These are phyloP conservation scores for Onychomys arenicola DNA, from an alignment of 2,797 vertebrate genomes.

Conservation along the genomic window DNA sequence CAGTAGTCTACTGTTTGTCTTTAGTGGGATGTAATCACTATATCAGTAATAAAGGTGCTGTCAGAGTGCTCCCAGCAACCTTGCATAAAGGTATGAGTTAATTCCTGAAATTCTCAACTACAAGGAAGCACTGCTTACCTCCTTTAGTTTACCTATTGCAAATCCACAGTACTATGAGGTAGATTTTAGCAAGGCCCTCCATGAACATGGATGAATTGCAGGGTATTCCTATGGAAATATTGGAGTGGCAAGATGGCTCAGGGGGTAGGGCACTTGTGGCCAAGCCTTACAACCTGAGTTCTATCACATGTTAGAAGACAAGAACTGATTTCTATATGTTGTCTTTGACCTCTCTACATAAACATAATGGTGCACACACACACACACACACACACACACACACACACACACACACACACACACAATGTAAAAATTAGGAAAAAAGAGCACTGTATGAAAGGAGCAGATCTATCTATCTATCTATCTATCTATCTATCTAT, in stretches of 20 bases:
- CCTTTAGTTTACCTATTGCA: constrained; percentile 7
- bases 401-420: no score
- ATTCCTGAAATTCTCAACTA: neutral
- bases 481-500: no score
- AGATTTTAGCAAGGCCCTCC: neutral
- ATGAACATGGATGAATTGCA: neutral
- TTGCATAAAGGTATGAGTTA: neutral
- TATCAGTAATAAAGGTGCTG: neutral
- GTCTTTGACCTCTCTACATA: neutral
- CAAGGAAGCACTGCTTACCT: neutral
- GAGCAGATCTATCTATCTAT: neutral
- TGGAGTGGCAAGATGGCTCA: neutral
- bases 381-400: neutral
- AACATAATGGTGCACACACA: neutral
- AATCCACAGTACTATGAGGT: neutral
- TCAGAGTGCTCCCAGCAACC: neutral
- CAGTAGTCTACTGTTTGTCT: neutral
- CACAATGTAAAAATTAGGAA: no score
- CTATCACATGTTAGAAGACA: neutral
- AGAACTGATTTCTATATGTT: neutral
- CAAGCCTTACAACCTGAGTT: neutral
- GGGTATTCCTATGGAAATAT: neutral
- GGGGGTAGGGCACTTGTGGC: neutral
- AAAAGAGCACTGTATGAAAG: neutral
- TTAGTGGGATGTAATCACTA: neutral